Evolutionary conservation across 2,797 vertebrate genomes (phyloP).

Genomic region (Halcyon leucocephala): DNA sequence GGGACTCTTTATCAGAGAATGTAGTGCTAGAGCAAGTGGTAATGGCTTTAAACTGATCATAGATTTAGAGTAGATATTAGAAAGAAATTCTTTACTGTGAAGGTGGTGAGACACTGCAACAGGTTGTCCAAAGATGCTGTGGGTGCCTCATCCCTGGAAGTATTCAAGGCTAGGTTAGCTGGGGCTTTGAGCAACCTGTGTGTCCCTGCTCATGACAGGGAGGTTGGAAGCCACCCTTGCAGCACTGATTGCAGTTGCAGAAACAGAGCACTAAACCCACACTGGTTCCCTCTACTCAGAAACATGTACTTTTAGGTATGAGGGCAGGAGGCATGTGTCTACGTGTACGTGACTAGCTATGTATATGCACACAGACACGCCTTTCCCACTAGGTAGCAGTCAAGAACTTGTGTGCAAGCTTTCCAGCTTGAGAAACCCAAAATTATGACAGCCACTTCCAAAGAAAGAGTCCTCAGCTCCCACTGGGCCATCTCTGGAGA

Average conservation of each 20-base stretch:
- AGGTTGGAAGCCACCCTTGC: neutral
- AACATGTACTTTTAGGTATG: rapidly evolving
- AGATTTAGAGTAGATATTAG: neutral
- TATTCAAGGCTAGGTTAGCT: neutral
- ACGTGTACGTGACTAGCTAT: rapidly evolving
- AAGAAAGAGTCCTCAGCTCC: neutral
- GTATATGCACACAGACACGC: neutral
- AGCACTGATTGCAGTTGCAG: neutral
- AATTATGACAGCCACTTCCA: neutral
- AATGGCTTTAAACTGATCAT: neutral
- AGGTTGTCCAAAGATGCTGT: neutral
- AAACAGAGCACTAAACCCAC: neutral
- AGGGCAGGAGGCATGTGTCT: neutral
- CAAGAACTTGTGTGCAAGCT: neutral
- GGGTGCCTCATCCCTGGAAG: neutral
- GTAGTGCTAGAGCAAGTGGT: neutral
- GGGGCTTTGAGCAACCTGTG: neutral
- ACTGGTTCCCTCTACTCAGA: neutral
- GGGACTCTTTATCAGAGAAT: neutral
- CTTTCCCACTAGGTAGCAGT: conserved; percentile 60
- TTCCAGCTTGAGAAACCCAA: neutral
- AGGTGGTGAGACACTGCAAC: neutral
- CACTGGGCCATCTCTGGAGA: rapidly evolving
- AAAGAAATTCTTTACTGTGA: neutral
- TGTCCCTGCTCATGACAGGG: neutral